phyloP scores from a whole-genome alignment of 2,113 vertebrate species.

The Archocentrus centrarchus region DNA sequence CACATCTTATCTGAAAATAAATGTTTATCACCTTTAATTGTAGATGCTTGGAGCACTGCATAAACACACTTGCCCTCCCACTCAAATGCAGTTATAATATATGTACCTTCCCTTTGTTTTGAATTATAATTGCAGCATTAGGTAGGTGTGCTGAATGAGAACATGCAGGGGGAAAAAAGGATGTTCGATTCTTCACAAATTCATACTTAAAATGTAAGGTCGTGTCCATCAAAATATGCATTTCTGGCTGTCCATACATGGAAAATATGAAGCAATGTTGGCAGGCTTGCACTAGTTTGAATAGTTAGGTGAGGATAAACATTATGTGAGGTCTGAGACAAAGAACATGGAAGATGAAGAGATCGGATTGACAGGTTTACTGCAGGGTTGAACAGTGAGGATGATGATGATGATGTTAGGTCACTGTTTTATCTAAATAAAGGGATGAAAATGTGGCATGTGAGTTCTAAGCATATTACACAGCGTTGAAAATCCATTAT shows the following conservation, averaged over 20 bases:
- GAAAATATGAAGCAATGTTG: neutral
- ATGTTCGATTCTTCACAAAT: neutral
- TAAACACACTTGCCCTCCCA: neutral
- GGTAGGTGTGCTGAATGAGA: neutral
- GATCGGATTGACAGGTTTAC: neutral
- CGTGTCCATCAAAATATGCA: neutral
- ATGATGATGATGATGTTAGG: neutral
- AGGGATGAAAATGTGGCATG: neutral
- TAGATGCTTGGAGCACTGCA: neutral
- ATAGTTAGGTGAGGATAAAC: neutral
- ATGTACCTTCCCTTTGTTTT: neutral
- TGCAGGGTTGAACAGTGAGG: neutral
- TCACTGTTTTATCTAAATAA: neutral
- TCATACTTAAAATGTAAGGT: neutral
- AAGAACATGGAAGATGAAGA: neutral
- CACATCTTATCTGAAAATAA: neutral
- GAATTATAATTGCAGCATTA: neutral
- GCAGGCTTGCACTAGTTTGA: neutral
- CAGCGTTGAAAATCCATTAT: neutral
- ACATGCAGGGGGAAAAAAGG: neutral
- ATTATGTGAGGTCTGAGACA: neutral
- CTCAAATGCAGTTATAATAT: neutral
- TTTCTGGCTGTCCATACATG: neutral
- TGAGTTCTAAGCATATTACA: neutral
- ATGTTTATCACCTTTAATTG: neutral